Conservation (phyloP, 1,140 invertebrate species). For the Heliothis virescens region DNA sequence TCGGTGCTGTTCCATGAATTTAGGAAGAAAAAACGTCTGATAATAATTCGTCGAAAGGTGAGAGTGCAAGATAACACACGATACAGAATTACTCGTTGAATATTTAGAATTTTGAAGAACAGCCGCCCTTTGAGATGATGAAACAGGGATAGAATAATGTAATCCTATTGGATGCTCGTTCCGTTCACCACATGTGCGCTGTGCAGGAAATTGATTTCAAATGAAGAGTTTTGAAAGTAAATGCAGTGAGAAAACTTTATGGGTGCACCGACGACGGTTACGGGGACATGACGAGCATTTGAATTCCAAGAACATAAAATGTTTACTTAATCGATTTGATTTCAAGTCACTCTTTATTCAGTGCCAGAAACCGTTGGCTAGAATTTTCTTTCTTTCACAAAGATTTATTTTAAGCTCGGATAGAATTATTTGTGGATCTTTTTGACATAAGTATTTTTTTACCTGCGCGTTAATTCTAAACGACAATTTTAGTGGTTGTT, state of each 20-base stretch:
- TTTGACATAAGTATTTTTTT: no score
- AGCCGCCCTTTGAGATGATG: background rate
- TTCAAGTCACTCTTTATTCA: no score
- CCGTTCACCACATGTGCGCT: slow-evolving; percentile 1
- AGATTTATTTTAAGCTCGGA: no score
- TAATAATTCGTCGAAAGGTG: no score
- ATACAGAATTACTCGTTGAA: background rate
- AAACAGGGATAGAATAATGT: slow-evolving; percentile 1
- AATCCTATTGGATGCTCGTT: slow-evolving; percentile 15
- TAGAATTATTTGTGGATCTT: no score
- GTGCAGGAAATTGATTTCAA: slow-evolving; percentile 13
- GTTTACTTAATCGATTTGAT: background rate
- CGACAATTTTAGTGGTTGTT: no score
- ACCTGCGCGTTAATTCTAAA: no score
- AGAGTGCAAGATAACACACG: no score
- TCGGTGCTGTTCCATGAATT: no score
- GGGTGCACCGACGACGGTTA: background rate
- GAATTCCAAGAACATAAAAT: background rate
- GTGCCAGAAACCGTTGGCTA: no score
- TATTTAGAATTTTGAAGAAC: slow-evolving; percentile 19
- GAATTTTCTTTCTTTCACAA: no score
- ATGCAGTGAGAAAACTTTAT: slow-evolving; percentile 3
- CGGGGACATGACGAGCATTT: background rate
- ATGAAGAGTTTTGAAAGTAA: background rate
- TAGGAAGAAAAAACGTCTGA: no score